These are phyloP conservation scores for Meganola albula DNA, from an alignment of 2,888 invertebrate species.

Conservation along the genomic window DNA sequence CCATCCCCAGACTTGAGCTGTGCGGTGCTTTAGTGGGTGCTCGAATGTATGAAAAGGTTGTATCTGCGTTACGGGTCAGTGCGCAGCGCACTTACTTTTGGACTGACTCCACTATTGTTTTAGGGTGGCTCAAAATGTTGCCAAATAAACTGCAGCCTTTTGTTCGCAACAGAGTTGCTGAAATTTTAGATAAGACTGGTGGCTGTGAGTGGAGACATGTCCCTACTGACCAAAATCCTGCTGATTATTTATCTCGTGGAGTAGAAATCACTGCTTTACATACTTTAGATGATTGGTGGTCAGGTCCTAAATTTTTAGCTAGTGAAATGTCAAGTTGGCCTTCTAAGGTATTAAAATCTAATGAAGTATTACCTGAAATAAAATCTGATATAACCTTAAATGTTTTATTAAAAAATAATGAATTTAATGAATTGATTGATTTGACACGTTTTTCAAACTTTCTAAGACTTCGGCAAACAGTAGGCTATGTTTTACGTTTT, in stretches of 20 bases:
- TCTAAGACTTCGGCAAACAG: conserved; percentile 10
- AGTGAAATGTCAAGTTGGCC: conserved; percentile 17
- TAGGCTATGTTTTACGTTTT: conserved; percentile 19
- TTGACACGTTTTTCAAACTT: conserved; percentile 15
- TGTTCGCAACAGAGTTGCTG: conserved; percentile 22
- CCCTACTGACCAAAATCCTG: conserved; percentile 21
- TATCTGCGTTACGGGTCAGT: conserved; percentile 8
- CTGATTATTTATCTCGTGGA: conserved; percentile 24
- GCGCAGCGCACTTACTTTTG: conserved; percentile 14
- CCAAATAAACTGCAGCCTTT: conserved; percentile 20
- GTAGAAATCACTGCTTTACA: conserved; percentile 4
- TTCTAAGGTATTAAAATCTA: conserved; percentile 5
- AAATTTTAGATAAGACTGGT: conserved; percentile 18
- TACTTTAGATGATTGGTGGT: conserved; percentile 15
- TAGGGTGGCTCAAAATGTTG: conserved; percentile 22
- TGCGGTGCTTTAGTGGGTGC: conserved; percentile 24
- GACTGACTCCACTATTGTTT: conserved; percentile 27
- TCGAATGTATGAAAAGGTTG: conserved; percentile 12
- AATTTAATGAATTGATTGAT: conserved; percentile 9
- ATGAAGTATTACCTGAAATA: conserved; percentile 12
- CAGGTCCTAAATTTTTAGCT: conserved; percentile 17
- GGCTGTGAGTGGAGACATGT: conserved; percentile 21
- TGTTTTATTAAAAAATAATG: too few species aligned
- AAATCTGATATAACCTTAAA: conserved; percentile 7
- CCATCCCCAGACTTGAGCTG: conserved; percentile 31